Base-by-base conservation (phyloP, 1,140 invertebrate genomes). In the Philotrypesis tridentata region DNA sequence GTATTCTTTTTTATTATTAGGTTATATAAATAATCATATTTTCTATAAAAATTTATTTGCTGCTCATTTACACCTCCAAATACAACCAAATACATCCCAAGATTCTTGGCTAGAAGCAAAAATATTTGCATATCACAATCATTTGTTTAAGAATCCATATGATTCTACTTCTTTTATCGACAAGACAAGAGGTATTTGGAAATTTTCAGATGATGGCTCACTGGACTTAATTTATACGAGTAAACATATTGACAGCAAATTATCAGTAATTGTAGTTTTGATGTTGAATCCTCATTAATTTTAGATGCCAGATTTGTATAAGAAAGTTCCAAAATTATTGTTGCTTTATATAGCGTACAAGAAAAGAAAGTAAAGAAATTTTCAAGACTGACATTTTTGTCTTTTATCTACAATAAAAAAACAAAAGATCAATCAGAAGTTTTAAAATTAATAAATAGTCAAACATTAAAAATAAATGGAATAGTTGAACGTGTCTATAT, bases 401-500 rank as follows among this genome's bases (percentile, higher is more conserved):
- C 67, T 1, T 89, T 88, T 61, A 8, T 74, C 23, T 79, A 74
- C 40, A 23, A 84, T 27, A 21, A 48, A 23, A 61, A 75, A 23
- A 1, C 3, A 43, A 23, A 74, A 73, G 29, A 79, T 82, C 29
- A 82, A 75, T 27, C 37, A 21, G 2, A 68, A 33, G 25, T 0
- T 48, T 48, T 84, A 25, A 79, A 82, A 72, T 70, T 87, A 7
- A 63, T 37, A 29, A 31, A 82, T 17, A 90, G 86, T 82, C 86
- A 90, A 84, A 65, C 82, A 71, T 81, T 93, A 17, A 89, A 89
- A 84, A 90, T 93, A 4, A 87, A 89, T 70, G 91, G 92, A 23
- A 87, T 89, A n/a, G 87, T 93, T 48, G 92, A 94, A 71, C 93
- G 93, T 88, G 89, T 89, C 27, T 89, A 89, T 76, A 84, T 95